Percentiles rank a stretch among this genome's conserved stretches.
These are phyloP conservation scores for Drosophila bocqueti DNA, from an alignment of 1,140 invertebrate species.

Conservation along the genomic window DNA sequence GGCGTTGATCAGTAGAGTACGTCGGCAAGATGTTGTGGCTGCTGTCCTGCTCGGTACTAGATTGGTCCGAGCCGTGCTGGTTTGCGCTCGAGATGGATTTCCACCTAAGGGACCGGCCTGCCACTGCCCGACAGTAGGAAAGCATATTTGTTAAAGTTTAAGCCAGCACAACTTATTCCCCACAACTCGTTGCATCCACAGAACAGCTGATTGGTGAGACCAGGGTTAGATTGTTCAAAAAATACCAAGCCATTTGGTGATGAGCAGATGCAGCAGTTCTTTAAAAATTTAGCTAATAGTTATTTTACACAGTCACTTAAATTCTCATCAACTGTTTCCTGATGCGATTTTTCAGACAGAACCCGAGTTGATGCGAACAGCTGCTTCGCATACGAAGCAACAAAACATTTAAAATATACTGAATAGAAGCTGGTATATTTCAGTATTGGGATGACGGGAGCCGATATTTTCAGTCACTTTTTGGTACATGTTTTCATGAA, in stretches of 20 bases:
- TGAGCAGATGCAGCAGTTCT: too few relatives aligned
- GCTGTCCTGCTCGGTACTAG: neutral
- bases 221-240: neutral
- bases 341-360: too few relatives aligned
- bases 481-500: neutral
- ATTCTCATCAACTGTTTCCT: too few relatives aligned
- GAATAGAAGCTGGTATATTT: too few relatives aligned
- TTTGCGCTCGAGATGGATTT: neutral
- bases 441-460: too few relatives aligned
- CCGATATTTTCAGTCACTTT: too few relatives aligned
- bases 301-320: too few relatives aligned
- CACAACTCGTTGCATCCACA: neutral
- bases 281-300: too few relatives aligned
- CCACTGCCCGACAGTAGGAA: neutral
- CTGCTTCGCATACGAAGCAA: too few relatives aligned
- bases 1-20: constrained; percentile 45
- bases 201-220: constrained; percentile 12
- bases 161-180: neutral
- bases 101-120: neutral
- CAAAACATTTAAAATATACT: too few relatives aligned
- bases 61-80: neutral
- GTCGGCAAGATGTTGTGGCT: constrained; percentile 25
- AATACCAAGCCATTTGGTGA: neutral
- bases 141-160: constrained; percentile 2
- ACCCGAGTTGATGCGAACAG: too few relatives aligned